These are phyloP conservation scores for Artibeus jamaicensis DNA, from an alignment of 2,797 vertebrate genomes.

Conservation along the genomic window DNA sequence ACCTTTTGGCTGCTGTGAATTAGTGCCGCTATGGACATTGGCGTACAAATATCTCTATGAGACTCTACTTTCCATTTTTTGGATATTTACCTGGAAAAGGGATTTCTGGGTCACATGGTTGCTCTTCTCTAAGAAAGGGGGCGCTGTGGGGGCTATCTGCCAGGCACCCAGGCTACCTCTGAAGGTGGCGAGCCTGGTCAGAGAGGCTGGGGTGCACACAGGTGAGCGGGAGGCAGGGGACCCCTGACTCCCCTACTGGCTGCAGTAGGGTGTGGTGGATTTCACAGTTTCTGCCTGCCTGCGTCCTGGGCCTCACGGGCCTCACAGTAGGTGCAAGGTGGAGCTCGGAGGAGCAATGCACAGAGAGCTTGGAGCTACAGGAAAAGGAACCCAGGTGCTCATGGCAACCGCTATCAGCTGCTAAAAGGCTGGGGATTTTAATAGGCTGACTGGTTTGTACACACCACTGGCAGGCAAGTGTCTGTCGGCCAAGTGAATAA, in stretches of 20 bases:
- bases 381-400: background rate
- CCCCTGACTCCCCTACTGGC: accelerated
- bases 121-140: background rate
- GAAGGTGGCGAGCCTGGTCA: background rate
- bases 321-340: accelerated
- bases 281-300: accelerated
- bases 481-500: background rate
- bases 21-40: accelerated
- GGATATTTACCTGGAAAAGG: too few species aligned
- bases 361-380: background rate
- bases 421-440: too few species aligned
- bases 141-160: accelerated
- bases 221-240: too few species aligned
- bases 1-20: background rate
- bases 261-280: accelerated
- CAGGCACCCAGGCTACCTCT: background rate
- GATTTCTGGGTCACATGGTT: accelerated
- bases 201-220: background rate
- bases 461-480: accelerated
- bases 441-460: accelerated
- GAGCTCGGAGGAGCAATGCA: background rate
- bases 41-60: accelerated
- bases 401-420: background rate
- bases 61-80: background rate
- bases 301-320: accelerated